phyloP scores from a whole-genome alignment of 2,113 vertebrate genomes.

The Callorhinus ursinus region DNA sequence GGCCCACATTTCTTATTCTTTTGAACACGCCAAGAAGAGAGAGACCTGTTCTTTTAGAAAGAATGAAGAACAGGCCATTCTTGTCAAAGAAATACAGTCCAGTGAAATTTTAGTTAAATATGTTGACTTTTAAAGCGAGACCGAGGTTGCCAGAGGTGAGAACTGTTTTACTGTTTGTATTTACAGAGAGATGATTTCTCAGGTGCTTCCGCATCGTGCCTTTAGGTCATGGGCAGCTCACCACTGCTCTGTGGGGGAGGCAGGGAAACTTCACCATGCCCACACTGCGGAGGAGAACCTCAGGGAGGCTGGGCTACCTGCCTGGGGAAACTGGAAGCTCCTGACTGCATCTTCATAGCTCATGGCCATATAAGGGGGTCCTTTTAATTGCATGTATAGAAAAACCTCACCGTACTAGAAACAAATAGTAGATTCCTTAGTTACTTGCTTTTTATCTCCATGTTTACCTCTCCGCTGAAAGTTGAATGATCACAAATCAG shows the following conservation, averaged over 20 bases:
- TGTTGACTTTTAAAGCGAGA: background rate
- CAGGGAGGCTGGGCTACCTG: background rate
- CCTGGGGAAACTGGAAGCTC: background rate
- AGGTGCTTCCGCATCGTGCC: background rate
- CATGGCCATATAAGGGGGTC: background rate
- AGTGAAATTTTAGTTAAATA: background rate
- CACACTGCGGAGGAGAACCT: background rate
- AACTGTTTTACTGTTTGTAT: background rate
- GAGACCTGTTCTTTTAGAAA: background rate
- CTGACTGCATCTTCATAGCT: background rate
- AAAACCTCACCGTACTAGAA: background rate
- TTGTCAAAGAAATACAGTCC: background rate
- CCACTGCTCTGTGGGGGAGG: background rate
- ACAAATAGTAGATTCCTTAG: background rate
- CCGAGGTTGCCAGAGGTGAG: background rate
- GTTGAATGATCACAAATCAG: background rate
- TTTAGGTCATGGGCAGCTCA: background rate
- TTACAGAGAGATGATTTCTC: background rate
- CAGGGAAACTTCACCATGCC: background rate
- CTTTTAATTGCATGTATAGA: background rate
- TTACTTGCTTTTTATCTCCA: background rate
- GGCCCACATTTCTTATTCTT: background rate
- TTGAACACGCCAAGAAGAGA: background rate
- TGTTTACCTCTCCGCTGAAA: background rate
- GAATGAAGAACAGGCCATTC: background rate